Conservation (phyloP, 2,888 invertebrate species). For the Scotopteryx bipunctaria region DNA sequence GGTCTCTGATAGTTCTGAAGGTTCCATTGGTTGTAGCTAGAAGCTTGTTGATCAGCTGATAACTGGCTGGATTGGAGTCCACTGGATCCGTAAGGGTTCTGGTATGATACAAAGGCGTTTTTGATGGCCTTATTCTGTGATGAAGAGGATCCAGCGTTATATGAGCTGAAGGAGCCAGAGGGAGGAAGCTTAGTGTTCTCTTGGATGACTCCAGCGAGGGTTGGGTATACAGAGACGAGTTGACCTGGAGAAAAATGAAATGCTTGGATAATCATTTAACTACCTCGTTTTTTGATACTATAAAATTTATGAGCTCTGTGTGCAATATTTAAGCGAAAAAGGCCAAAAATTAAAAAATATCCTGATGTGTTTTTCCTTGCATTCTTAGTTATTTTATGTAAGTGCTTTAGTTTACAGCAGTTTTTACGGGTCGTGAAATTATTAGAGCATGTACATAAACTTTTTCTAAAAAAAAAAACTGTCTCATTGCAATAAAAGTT, state of each 20-base stretch:
- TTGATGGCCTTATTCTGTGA: conserved; percentile 10
- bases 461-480: conserved; percentile 6
- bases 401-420: no score
- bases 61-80: conserved; percentile 1
- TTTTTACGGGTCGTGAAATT: neutral
- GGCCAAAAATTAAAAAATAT: neutral
- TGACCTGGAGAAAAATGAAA: conserved; percentile 4
- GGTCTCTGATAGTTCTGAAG: conserved; percentile 4
- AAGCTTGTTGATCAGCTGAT: neutral
- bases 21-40: conserved; percentile 10
- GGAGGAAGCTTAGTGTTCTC: neutral
- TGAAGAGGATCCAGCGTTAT: conserved; percentile 3
- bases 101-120: conserved; percentile 4
- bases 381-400: no score
- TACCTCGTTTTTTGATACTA: neutral
- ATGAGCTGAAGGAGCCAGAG: neutral
- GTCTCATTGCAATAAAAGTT: conserved; percentile 11
- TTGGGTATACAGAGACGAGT: neutral
- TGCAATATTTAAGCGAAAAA: no score
- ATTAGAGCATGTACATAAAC: neutral
- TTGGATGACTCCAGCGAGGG: neutral
- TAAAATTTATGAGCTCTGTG: no score
- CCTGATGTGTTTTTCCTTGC: no score
- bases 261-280: no score
- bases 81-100: neutral